A percentile compares a stretch with the other conserved stretches of the same genome.
Conservation (phyloP, 2,888 invertebrate species). For the Dasysyrphus albostriatus region DNA sequence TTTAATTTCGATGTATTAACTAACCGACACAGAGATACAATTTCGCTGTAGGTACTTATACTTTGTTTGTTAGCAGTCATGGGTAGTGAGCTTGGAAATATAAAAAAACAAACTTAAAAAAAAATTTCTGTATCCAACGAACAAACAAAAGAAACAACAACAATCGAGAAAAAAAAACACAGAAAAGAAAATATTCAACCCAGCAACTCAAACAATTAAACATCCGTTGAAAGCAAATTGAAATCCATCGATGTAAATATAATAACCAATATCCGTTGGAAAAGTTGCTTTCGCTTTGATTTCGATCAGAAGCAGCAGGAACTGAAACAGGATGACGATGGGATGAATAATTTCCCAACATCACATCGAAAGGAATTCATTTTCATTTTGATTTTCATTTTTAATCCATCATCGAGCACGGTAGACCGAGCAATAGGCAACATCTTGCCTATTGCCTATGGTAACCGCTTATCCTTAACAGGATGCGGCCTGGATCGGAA, state of each 20-base stretch:
- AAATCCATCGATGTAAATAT: constrained; percentile 73
- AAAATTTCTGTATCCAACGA: constrained; percentile 1
- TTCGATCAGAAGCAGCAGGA: constrained; percentile 25
- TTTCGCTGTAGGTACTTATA: not conserved
- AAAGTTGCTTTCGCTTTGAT: constrained; percentile 60
- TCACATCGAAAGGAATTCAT: constrained; percentile 53
- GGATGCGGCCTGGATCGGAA: constrained; percentile 21
- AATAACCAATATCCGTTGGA: constrained; percentile 73
- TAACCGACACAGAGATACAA: constrained; percentile 14
- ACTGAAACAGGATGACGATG: not conserved
- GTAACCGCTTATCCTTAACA: constrained; percentile 32
- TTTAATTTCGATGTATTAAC: constrained; percentile 59
- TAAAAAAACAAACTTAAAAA: not conserved
- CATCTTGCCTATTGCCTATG: constrained; percentile 55
- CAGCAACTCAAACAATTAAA: constrained; percentile 69
- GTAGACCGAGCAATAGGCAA: constrained; percentile 63
- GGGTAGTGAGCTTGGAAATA: not conserved
- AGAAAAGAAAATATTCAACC: constrained; percentile 34
- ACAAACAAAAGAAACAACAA: constrained; percentile 7
- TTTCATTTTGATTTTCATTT: constrained; percentile 74
- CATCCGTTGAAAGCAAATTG: constrained; percentile 69
- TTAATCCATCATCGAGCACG: constrained; percentile 63
- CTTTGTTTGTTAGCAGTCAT: constrained; percentile 9
- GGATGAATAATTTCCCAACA: constrained; percentile 61
- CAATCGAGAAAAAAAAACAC: constrained; percentile 1